Base-by-base conservation (phyloP, 2,888 invertebrate genomes). In the Hypolimnas misippus region DNA sequence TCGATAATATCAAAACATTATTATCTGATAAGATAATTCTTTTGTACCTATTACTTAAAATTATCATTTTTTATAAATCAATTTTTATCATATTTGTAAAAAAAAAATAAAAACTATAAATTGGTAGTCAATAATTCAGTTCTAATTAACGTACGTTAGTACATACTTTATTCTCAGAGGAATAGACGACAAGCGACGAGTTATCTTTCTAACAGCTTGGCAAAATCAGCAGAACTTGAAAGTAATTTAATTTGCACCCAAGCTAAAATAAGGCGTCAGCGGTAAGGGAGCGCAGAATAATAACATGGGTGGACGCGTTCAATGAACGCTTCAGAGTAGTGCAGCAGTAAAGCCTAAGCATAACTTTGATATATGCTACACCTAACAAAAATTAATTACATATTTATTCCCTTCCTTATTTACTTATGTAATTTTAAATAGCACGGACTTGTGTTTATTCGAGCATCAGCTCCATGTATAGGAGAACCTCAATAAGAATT, bases 171-270 rank as follows among this genome's bases (percentile, higher is more conserved):
- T 46, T 68, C 61, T 65, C 62, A 50, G 49, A 61, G 69, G 62
- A 66, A 63, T 59, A 57, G 49, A 29, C 58, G 57, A 63, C 62
- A 57, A 58, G 31, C 80, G 82, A 81, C 76, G 74, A 81, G 79
- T 81, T 78, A 83, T 79, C 79, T 79, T 77, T 76, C 72, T 76
- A 75, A 76, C 81, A 77, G 75, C 78, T 78, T 81, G 77, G 78
- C 76, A 71, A 79, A 85, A 84, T 87, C 86, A 83, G 84, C 83
- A 75, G 83, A 87, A 87, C 82, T 87, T 79, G 73, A 84, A 80
- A 81, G 79, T 83, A 86, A 88, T 86, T 85, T 86, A 84, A 87
- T 89, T 89, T 87, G 83, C 85, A 87, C 87, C 78, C 73, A 75
- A 76, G 75, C 78, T 77, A 83, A 86, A 84, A 81, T 79, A 83